These are phyloP conservation scores for Phocides pigmalion DNA, from an alignment of 1,140 invertebrate genomes.

Conservation along the genomic window DNA sequence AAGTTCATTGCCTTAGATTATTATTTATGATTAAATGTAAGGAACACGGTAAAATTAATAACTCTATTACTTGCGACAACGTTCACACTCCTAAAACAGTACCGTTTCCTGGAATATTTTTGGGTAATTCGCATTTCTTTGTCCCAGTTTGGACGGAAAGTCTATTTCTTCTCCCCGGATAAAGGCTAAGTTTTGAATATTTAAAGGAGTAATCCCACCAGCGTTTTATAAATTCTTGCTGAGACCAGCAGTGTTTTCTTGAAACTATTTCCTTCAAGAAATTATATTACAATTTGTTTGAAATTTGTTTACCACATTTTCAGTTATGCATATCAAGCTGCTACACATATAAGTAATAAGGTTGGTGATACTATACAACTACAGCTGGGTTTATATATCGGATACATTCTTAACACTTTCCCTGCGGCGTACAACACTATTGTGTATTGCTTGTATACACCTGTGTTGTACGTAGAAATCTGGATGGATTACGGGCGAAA, in stretches of 20 bases:
- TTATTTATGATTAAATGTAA: conserved; percentile 7
- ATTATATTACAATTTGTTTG: not conserved
- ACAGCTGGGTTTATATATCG: too few relatives aligned
- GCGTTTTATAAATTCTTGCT: conserved; percentile 11
- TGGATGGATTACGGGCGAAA: too few relatives aligned
- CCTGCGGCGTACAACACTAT: too few relatives aligned
- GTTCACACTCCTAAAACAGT: not conserved
- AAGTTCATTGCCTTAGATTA: conserved; percentile 4
- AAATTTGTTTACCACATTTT: not conserved
- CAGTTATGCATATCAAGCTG: too few relatives aligned
- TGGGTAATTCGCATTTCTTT: not conserved
- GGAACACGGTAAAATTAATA: not conserved
- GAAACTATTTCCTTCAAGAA: not conserved
- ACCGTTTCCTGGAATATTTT: not conserved
- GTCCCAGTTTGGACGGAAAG: conserved; percentile 1
- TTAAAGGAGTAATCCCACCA: conserved; percentile 12
- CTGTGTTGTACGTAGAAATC: too few relatives aligned
- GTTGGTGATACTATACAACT: too few relatives aligned
- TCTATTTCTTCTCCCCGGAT: conserved; percentile 4
- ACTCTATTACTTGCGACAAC: not conserved
- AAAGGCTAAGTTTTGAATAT: conserved; percentile 18
- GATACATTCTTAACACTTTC: too few relatives aligned
- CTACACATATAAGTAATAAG: too few relatives aligned
- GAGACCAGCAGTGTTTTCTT: not conserved
- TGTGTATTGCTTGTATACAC: too few relatives aligned